A percentile compares a stretch with the other conserved stretches of the same genome.
Conservation (phyloP, 2,113 vertebrate species). For the Urocolius indicus region DNA sequence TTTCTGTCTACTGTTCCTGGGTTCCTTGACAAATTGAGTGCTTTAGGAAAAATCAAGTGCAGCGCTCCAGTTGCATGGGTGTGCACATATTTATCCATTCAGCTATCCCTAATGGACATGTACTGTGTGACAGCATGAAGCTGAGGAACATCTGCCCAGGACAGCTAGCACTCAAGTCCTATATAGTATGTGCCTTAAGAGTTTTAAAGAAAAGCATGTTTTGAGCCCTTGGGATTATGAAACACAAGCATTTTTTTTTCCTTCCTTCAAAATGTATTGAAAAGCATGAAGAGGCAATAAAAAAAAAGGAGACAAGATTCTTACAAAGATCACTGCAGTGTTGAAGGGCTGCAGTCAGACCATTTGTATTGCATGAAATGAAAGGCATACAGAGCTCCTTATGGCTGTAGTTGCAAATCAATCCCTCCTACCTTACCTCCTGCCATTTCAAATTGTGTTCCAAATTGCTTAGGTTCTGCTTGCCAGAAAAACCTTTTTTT, state of each 20-base stretch:
- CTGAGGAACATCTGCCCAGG: background rate
- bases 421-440: background rate
- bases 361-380: background rate
- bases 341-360: background rate
- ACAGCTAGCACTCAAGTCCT: background rate
- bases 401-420: background rate
- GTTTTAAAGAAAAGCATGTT: background rate
- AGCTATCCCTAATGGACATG: background rate
- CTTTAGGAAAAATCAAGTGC: background rate
- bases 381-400: background rate
- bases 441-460: background rate
- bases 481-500: background rate
- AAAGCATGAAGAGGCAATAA: background rate
- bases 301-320: background rate
- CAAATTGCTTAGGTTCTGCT: background rate
- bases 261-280: background rate
- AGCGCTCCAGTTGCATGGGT: background rate
- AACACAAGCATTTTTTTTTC: background rate
- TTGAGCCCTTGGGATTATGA: background rate
- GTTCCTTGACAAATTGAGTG: background rate
- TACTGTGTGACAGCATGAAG: background rate
- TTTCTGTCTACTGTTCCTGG: background rate
- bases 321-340: background rate
- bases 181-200: background rate
- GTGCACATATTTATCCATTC: background rate